Base-by-base conservation (phyloP, 2,797 vertebrate species). In the Enteromius viviparus region DNA sequence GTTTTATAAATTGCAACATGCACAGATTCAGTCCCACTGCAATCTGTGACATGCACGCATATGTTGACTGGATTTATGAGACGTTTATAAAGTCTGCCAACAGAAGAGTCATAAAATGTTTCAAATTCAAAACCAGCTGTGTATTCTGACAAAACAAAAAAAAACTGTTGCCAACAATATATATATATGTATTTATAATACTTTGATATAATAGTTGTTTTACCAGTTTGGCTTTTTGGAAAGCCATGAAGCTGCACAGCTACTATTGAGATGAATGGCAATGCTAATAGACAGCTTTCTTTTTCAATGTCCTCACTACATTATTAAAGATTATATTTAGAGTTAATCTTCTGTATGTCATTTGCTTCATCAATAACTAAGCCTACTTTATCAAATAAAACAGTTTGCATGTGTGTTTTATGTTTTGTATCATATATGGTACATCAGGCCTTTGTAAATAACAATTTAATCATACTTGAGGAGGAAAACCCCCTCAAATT, bases 231-330 rank as follows among this genome's bases (percentile, higher is more conserved):
- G 6, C 8, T 45, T 42, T 58, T 58, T 26, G 6, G 34, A 40
- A 76, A 76, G 49, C 72, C 23, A 23, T 74, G 71, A n/a, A 53
- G 49, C 32, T 0, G 8, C 23, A 8, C 53, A 60, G 74, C 74
- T 76, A 21, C 21, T 34, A 77, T 21, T 3, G 34, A 76, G 75
- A 62, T 76, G 34, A 42, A 76, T 58, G 37, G 34, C 37, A 23
- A 76, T 17, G 55, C 23, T 76, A 76, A 76, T 62, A 37, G 75
- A 21, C 26, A 42, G 23, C 34, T 62, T 62, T 76, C 23, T 45
- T 37, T 37, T 37, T 37, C 34, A 53, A 2, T 3, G 70, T 51
- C 70, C 17, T 53, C 17, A 51, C 17, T 9, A 72, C 29, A 21
- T 6, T 37, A 15, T n/a, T 23, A 32, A 40, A 40, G 5, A 55